These are phyloP conservation scores for Drosophila suboccidentalis DNA, from an alignment of 2,888 invertebrate genomes.

Conservation along the genomic window DNA sequence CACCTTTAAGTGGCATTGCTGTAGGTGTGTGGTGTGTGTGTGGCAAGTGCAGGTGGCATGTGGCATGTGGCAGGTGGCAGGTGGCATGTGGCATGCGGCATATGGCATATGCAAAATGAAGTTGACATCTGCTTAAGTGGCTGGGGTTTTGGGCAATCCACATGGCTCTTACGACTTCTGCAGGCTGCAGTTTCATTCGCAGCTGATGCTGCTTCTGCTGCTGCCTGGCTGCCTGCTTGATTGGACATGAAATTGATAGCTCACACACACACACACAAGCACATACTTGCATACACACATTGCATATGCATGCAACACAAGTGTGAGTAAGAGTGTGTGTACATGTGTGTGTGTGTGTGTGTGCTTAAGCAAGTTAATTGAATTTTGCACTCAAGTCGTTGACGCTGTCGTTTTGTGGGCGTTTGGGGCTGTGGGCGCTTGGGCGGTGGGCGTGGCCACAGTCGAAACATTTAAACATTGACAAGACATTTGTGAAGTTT, in stretches of 20 bases:
- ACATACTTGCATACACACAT: background rate
- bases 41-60: constrained; percentile 3
- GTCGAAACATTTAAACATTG: constrained; percentile 73
- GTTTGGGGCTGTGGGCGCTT: constrained; percentile 31
- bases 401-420: constrained; percentile 59
- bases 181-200: constrained; percentile 60
- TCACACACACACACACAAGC: constrained; percentile 33
- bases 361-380: constrained; percentile 82
- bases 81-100: constrained; percentile 42
- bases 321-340: constrained; percentile 19
- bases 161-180: constrained; percentile 41
- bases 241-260: constrained; percentile 85
- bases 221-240: constrained; percentile 76
- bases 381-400: constrained; percentile 81
- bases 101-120: constrained; percentile 78
- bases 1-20: constrained; percentile 51
- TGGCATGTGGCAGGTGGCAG: constrained; percentile 22
- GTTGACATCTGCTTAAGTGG: constrained; percentile 82
- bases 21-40: constrained; percentile 1
- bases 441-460: constrained; percentile 46
- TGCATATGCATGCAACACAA: constrained; percentile 35
- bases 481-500: constrained; percentile 81
- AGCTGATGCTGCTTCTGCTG: constrained; percentile 51
- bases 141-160: constrained; percentile 70
- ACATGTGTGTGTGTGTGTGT: constrained; percentile 26